Conservation (phyloP, 2,113 vertebrate genomes). For the Clarias gariepinus region DNA sequence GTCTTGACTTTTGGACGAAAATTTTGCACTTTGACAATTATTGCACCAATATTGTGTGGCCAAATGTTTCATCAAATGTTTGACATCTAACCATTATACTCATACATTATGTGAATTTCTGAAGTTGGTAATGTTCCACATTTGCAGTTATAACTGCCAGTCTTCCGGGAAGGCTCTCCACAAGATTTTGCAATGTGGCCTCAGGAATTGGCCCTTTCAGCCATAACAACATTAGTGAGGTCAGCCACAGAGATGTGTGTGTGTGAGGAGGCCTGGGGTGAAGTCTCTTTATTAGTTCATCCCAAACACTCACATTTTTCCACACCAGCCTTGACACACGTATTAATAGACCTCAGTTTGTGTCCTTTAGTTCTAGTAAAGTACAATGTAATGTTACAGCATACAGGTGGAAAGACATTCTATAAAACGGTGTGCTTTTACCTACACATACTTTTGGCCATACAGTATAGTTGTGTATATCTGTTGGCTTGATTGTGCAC, state of each 20-base stretch:
- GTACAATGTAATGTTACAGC: neutral
- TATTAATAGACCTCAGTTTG: neutral
- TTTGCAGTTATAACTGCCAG: neutral
- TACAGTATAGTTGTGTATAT: neutral
- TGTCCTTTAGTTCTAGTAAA: neutral
- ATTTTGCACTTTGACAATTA: neutral
- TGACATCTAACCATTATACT: neutral
- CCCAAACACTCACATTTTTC: neutral
- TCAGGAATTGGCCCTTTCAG: neutral
- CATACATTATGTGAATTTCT: neutral
- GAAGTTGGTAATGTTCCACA: neutral
- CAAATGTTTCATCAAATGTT: no score
- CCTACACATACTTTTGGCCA: neutral
- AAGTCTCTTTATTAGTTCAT: neutral
- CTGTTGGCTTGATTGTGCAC: neutral
- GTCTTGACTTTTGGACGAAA: neutral
- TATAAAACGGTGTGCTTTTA: neutral
- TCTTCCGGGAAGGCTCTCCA: neutral
- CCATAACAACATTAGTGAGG: neutral
- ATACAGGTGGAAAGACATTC: neutral
- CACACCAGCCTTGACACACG: neutral
- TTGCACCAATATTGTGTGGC: neutral
- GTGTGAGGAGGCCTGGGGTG: neutral
- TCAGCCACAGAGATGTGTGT: neutral
- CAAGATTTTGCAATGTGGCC: neutral